These are phyloP conservation scores for Actenoides lindsayi DNA, from an alignment of 2,113 vertebrate genomes.

Conservation along the genomic window DNA sequence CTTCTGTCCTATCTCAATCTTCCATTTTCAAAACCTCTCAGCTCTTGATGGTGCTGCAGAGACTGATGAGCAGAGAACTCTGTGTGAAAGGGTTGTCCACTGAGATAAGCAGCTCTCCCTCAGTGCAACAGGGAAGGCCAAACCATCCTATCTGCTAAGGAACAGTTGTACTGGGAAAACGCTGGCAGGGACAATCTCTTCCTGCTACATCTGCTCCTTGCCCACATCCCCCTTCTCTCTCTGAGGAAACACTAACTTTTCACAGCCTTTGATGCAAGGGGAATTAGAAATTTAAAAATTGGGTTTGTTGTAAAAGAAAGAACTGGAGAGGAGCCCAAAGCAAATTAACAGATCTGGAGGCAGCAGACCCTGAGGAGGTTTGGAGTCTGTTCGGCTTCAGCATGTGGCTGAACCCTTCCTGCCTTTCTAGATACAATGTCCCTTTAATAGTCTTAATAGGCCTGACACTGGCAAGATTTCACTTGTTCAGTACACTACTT, in stretches of 20 bases:
- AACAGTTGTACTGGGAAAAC: background rate
- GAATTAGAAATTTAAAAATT: background rate
- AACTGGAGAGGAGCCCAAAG: constrained; percentile 48
- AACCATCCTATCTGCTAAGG: background rate
- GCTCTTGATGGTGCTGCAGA: background rate
- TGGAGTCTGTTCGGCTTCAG: constrained; percentile 11
- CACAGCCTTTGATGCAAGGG: background rate
- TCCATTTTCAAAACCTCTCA: background rate
- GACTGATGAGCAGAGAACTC: background rate
- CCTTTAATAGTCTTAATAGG: constrained; percentile 57
- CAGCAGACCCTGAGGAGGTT: background rate
- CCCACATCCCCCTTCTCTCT: background rate
- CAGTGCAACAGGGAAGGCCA: background rate
- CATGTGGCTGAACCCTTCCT: constrained; percentile 32
- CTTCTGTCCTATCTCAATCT: background rate
- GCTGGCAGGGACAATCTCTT: background rate
- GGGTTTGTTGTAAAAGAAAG: constrained; percentile 3
- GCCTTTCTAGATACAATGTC: constrained; percentile 44
- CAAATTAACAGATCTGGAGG: constrained; percentile 51
- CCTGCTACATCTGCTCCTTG: background rate
- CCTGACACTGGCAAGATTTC: constrained; percentile 54
- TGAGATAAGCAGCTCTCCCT: background rate
- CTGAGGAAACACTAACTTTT: background rate
- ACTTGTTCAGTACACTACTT: constrained; percentile 42
- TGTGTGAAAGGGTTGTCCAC: fast-evolving